Evolutionary conservation across 1,140 invertebrate genomes (phyloP).

Genomic region (Apis laboriosa): DNA sequence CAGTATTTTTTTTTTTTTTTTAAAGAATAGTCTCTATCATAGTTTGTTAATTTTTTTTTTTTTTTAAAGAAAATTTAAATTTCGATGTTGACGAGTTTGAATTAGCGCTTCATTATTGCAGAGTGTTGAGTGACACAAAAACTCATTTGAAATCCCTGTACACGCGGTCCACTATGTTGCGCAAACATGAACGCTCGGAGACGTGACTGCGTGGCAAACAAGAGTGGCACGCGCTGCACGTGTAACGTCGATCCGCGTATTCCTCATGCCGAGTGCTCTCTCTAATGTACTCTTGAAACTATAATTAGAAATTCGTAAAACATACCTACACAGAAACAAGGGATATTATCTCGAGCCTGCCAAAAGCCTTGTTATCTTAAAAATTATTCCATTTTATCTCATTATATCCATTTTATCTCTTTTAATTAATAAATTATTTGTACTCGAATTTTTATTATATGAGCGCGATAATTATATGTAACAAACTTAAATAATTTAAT

Average conservation of each 20-base stretch:
- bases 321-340: not conserved
- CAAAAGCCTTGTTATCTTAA: too few species aligned
- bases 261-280: slow-evolving; percentile 40
- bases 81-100: not conserved
- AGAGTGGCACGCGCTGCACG: slow-evolving; percentile 70
- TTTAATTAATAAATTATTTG: too few species aligned
- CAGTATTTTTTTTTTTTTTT: too few species aligned
- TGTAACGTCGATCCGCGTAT: slow-evolving; percentile 65
- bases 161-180: slow-evolving; percentile 43
- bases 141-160: slow-evolving; percentile 27
- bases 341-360: too few species aligned
- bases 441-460: too few species aligned
- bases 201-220: slow-evolving; percentile 78
- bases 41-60: too few species aligned
- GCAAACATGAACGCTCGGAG: slow-evolving; percentile 64
- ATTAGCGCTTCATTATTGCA: slow-evolving; percentile 50
- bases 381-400: too few species aligned
- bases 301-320: slow-evolving; percentile 68
- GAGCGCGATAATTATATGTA: too few species aligned
- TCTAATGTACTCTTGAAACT: slow-evolving; percentile 70
- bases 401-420: too few species aligned
- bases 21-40: too few species aligned
- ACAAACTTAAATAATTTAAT: too few species aligned
- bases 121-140: slow-evolving; percentile 41
- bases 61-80: too few species aligned